Base-by-base conservation (phyloP, 2,113 vertebrate species). In the Bolborhynchus lineola region DNA sequence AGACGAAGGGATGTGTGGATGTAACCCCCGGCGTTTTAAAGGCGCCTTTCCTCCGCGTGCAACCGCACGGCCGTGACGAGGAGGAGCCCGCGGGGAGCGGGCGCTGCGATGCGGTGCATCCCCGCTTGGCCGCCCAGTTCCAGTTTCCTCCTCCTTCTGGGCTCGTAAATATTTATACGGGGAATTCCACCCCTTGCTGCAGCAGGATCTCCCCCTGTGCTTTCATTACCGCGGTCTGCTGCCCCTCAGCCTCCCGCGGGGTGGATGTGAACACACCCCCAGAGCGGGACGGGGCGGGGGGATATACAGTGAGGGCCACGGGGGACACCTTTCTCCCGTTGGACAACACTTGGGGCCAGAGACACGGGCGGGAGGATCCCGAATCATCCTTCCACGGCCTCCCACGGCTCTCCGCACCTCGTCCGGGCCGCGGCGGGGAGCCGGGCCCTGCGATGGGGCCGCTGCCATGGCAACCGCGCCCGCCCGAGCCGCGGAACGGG, bases 31-130 rank as follows among this genome's bases (percentile, higher is more conserved):
- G 26, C 28, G 2, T 70, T 28, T 29, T 31, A 39, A 31, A 1
- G 3, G 35, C 11, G 13, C 2, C 1, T 35, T 42, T 60, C 26
- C 44, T 16, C 68, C 9, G 24, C 0, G 3, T 14, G 42, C 4
- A 3, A 14, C 15, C 33, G 6, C 50, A 14, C 39, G 65, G n/a
- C 64, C 60, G 39, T 4, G 37, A 49, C 23, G n/a, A 83, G 49
- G 24, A 50, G 70, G 29, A 76, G 49, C 47, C 37, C 2, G 0
- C 8, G 13, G 67, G 62, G n/a, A 65, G n/a, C 31, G 4, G 19
- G 28, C 5, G 0, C 20, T 3, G 67, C 13, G 1, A 7, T 4
- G 41, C 46, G 19, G 1, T 1, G 2, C 0, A 0, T 14, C 82
- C 26, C 0, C 0, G 1, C 29, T 25, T 13, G n/a, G 20, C 53